Evolutionary conservation across 2,797 vertebrate genomes (phyloP), one percentile per base, ranked within the genome.

Genomic region (Taenioides sp.): DNA sequence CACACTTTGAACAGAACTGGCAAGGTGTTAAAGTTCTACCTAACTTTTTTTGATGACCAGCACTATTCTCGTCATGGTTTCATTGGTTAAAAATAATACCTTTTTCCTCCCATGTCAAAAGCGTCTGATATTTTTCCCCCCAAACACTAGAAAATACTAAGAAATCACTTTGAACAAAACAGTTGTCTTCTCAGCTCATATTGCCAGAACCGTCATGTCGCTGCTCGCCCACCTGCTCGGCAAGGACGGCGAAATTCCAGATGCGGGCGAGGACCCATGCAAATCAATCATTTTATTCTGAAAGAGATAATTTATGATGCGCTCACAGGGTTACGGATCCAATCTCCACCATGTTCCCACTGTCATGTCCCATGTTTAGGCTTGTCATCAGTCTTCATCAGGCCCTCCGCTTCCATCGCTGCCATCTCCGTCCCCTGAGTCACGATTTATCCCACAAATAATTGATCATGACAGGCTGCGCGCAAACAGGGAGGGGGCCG

Each of bases 341-440:
- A 96, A 97, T 98, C 96, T 97, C 91, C 90, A 86, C 84, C 86
- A 91, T 89, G 91, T 94, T 97, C 93, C 84, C 90, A 90, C 91
- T 93, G 95, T 96, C 92, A 85, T 93, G 89, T 95, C 94, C 93
- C 90, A 95, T 96, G 93, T 89, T 77, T 88, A 89, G 92, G 94
- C 80, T 95, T 96, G 95, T 95, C 96, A 97, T 96, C 95, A 93
- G 95, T 98, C 96, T 97, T 96, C 95, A 97, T 97, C 95, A 95
- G 88, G 89, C 84, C 72, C 93, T 92, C 92, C 68, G 93, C 92
- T 95, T 62, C 88, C 86, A 83, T 84, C 91, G 90, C 93, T 93
- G 95, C 94, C 93, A 93, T 93, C 90, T 75, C 84, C 91, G 92
- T 95, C 95, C 96, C 95, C 94, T 95, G 95, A 95, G 95, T 93